Evolutionary conservation across 2,113 vertebrate genomes (phyloP).

Genomic region (Paracanthobrama guichenoti): DNA sequence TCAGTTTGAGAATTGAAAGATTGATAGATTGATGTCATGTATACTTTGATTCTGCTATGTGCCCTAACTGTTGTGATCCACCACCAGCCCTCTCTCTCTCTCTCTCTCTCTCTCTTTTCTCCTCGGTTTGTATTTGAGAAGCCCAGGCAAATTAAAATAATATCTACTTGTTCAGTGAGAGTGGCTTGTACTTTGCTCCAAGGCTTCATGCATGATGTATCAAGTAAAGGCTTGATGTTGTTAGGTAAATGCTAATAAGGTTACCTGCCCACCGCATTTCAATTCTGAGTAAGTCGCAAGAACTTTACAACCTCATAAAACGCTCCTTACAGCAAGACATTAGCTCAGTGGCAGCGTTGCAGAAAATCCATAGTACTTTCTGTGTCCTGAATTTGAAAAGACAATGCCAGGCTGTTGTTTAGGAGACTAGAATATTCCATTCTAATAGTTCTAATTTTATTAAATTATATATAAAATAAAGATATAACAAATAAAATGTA

Average conservation of each 20-base stretch:
- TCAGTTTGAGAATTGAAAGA: constrained; percentile 23
- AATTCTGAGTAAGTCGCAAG: constrained; percentile 40
- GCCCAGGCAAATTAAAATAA: constrained; percentile 47
- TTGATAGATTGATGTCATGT: neutral
- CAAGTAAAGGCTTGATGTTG: constrained; percentile 50
- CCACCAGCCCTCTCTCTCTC: neutral
- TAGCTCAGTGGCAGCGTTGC: constrained; percentile 9
- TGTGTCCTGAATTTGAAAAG: constrained; percentile 21
- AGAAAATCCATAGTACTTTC: constrained; percentile 12
- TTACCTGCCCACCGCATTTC: constrained; percentile 47
- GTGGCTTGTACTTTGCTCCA: constrained; percentile 54
- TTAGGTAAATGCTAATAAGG: constrained; percentile 48
- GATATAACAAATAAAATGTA: too few relatives aligned
- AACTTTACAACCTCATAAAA: constrained; percentile 45
- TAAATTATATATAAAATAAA: neutral
- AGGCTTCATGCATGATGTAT: constrained; percentile 54
- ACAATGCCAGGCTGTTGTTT: neutral
- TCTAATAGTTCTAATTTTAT: neutral
- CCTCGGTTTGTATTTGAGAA: constrained; percentile 40
- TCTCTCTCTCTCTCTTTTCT: constrained; percentile 1
- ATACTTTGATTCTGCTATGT: constrained; percentile 23
- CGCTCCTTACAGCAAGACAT: constrained; percentile 33
- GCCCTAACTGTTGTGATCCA: constrained; percentile 30
- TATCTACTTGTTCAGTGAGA: constrained; percentile 46
- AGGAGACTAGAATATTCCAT: neutral